Evolutionary conservation across 2,888 invertebrate genomes (phyloP).

Genomic region (Siphlonurus alternatus): DNA sequence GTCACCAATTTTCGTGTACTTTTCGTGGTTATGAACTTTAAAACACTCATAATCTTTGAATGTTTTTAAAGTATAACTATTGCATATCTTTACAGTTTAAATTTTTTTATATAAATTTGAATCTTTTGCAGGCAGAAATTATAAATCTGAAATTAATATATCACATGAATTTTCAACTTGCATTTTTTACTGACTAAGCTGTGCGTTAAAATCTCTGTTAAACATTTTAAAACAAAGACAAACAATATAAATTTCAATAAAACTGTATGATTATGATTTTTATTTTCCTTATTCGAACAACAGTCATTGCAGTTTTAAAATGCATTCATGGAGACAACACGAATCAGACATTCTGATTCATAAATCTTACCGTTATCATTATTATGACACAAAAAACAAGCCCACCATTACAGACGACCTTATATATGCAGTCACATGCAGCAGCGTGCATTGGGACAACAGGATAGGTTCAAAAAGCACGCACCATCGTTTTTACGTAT

Average conservation of each 20-base stretch:
- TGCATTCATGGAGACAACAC: too few relatives aligned
- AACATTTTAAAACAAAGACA: too few relatives aligned
- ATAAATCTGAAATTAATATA: too few relatives aligned
- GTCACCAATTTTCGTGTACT: background rate
- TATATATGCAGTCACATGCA: background rate
- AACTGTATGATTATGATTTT: background rate
- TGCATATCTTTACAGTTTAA: too few relatives aligned
- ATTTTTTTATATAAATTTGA: too few relatives aligned
- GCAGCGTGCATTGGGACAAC: background rate
- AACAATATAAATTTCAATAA: background rate
- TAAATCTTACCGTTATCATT: background rate
- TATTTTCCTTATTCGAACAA: background rate
- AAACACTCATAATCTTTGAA: background rate
- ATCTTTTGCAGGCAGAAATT: too few relatives aligned
- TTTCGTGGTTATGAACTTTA: background rate
- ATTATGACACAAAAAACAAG: background rate
- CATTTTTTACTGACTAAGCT: too few relatives aligned
- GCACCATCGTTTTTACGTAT: background rate
- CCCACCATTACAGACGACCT: too few relatives aligned
- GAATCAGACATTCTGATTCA: too few relatives aligned
- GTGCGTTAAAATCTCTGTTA: too few relatives aligned
- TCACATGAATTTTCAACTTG: too few relatives aligned
- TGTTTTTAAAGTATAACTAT: background rate
- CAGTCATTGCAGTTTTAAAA: too few relatives aligned
- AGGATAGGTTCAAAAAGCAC: background rate